phyloP scores from a whole-genome alignment of 2,113 vertebrate genomes.

The Pelmatolapia mariae region DNA sequence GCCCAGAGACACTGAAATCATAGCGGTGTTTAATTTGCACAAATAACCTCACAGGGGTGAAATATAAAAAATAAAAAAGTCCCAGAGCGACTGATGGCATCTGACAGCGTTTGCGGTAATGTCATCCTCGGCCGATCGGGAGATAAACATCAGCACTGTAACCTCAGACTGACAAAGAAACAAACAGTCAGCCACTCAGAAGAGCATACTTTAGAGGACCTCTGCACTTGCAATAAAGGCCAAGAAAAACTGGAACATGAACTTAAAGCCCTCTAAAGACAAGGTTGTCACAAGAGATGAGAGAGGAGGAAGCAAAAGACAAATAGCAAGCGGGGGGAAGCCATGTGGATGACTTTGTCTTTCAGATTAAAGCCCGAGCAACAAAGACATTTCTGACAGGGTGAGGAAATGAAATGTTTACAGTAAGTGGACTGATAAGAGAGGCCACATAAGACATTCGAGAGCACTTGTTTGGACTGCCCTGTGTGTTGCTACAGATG shows the following conservation, averaged over 20 bases:
- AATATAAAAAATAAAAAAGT: not conserved
- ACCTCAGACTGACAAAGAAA: slow-evolving; percentile 49
- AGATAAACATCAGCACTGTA: slow-evolving; percentile 49
- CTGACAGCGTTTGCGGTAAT: slow-evolving; percentile 41
- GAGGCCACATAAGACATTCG: slow-evolving; percentile 35
- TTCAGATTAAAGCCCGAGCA: slow-evolving; percentile 72
- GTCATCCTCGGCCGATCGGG: slow-evolving; percentile 34
- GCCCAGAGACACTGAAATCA: slow-evolving; percentile 61
- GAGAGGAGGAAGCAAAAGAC: slow-evolving; percentile 37
- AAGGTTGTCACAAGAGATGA: slow-evolving; percentile 53
- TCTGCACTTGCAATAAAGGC: slow-evolving; percentile 31
- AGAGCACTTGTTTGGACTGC: slow-evolving; percentile 46
- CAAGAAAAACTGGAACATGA: slow-evolving; percentile 38
- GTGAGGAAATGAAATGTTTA: slow-evolving; percentile 78
- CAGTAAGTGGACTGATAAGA: slow-evolving; percentile 55
- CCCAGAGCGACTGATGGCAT: not conserved
- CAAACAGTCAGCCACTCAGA: slow-evolving; percentile 44
- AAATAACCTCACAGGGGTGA: slow-evolving; percentile 21
- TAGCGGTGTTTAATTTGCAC: slow-evolving; percentile 61
- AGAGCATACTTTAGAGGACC: slow-evolving; percentile 36
- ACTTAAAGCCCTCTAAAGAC: slow-evolving; percentile 35
- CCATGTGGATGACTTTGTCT: slow-evolving; percentile 70
- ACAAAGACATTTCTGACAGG: slow-evolving; percentile 70
- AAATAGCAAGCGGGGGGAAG: slow-evolving; percentile 34
- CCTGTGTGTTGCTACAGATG: slow-evolving; percentile 25